These are phyloP conservation scores for Amitus sp. DNA, from an alignment of 2,888 invertebrate genomes.

Conservation along the genomic window DNA sequence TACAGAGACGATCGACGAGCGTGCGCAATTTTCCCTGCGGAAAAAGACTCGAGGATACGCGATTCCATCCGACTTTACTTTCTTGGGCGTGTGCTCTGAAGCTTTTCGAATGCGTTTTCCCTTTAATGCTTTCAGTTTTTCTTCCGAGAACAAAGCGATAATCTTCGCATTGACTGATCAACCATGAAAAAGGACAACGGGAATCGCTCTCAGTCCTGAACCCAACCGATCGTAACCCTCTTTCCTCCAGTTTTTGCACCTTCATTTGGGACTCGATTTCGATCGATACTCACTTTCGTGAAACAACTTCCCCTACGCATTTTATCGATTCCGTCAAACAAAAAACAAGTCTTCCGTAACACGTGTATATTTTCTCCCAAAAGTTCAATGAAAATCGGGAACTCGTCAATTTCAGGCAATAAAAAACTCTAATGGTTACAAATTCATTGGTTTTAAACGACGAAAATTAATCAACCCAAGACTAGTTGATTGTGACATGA, in stretches of 20 bases:
- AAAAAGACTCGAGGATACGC: background rate
- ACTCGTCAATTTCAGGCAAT: too few species aligned
- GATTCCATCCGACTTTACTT: too few species aligned
- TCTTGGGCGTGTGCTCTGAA: too few species aligned
- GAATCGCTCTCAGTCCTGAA: background rate
- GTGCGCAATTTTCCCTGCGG: background rate
- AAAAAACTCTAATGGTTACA: too few species aligned
- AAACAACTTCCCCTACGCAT: background rate
- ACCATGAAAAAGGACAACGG: conserved; percentile 4
- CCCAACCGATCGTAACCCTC: background rate
- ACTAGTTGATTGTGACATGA: too few species aligned
- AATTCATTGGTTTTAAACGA: too few species aligned
- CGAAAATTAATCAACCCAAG: too few species aligned
- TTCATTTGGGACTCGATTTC: background rate
- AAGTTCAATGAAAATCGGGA: too few species aligned
- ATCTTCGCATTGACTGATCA: background rate
- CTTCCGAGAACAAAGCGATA: conserved; percentile 1
- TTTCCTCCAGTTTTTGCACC: background rate
- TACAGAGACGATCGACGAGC: background rate
- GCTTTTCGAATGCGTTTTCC: background rate
- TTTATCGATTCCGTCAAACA: background rate
- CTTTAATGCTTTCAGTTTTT: background rate
- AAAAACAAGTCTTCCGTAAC: too few species aligned
- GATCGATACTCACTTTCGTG: background rate
- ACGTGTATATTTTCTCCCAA: too few species aligned